These are phyloP conservation scores for Diaphora mendica DNA, from an alignment of 2,888 invertebrate genomes.

Conservation along the genomic window DNA sequence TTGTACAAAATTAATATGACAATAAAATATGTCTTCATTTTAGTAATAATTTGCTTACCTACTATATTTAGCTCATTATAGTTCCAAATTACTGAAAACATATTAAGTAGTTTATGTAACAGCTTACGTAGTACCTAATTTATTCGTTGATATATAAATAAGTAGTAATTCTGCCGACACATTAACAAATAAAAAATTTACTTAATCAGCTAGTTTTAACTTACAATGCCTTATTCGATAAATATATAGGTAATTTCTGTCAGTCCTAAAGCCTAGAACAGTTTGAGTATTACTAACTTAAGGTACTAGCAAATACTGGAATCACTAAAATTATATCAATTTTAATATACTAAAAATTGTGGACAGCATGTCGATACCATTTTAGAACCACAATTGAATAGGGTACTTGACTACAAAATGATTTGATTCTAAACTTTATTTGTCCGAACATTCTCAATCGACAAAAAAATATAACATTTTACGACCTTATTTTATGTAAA, in stretches of 20 bases:
- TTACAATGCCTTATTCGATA: constrained; percentile 8
- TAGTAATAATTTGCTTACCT: not conserved
- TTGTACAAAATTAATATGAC: constrained; percentile 68
- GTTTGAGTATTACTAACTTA: constrained; percentile 65
- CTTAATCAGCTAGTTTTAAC: not conserved
- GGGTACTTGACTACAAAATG: not conserved
- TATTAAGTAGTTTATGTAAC: not conserved
- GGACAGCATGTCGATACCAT: not conserved
- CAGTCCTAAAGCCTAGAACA: constrained; percentile 36
- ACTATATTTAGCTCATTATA: not conserved
- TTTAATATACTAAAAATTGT: not conserved
- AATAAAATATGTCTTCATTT: constrained; percentile 31
- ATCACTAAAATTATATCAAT: constrained; percentile 41
- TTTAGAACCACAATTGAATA: not conserved
- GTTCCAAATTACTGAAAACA: not conserved
- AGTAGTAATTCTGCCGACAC: not conserved
- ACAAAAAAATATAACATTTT: not conserved
- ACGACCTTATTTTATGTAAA: not conserved
- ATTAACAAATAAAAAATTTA: constrained; percentile 1
- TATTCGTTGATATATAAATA: not conserved
- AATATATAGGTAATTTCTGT: constrained; percentile 5
- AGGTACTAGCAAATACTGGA: constrained; percentile 71
- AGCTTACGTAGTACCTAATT: not conserved
- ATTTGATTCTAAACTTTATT: not conserved
- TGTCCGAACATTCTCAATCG: not conserved